Conservation (phyloP, 2,797 vertebrate genomes). For the Selene dorsalis region DNA sequence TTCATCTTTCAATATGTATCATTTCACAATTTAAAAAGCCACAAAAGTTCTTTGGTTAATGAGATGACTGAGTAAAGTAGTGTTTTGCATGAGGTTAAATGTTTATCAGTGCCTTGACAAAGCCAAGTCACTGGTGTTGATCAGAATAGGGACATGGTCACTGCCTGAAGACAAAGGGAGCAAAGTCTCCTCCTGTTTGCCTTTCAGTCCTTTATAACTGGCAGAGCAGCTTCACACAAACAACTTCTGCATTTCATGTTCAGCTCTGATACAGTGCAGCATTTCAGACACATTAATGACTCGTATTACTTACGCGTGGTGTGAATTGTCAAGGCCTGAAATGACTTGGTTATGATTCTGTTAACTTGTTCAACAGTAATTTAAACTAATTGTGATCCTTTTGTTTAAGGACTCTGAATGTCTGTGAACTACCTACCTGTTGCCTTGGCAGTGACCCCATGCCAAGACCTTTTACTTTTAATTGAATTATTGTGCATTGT, state of each 20-base stretch:
- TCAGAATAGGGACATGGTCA: conserved; percentile 2
- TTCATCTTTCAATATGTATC: background rate
- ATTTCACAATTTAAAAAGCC: background rate
- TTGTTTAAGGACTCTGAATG: conserved; percentile 9
- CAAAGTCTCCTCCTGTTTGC: conserved; percentile 31
- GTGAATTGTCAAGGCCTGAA: background rate
- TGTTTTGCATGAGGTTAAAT: conserved; percentile 1
- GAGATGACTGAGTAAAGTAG: background rate
- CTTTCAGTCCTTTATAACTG: background rate
- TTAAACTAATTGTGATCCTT: background rate
- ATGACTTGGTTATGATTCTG: background rate
- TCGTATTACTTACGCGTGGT: background rate
- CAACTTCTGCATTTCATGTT: background rate
- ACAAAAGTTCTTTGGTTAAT: background rate
- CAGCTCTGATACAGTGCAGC: background rate
- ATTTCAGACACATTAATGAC: conserved; percentile 3
- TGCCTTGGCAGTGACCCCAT: background rate
- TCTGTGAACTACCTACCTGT: background rate
- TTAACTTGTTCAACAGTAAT: conserved; percentile 1
- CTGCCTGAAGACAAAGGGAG: conserved; percentile 23
- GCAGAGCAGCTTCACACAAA: background rate
- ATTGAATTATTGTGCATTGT: background rate
- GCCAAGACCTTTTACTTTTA: background rate
- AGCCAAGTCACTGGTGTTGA: background rate
- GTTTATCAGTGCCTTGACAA: background rate